These are phyloP conservation scores for Coenonympha glycerion DNA, from an alignment of 2,888 invertebrate genomes.

Conservation along the genomic window DNA sequence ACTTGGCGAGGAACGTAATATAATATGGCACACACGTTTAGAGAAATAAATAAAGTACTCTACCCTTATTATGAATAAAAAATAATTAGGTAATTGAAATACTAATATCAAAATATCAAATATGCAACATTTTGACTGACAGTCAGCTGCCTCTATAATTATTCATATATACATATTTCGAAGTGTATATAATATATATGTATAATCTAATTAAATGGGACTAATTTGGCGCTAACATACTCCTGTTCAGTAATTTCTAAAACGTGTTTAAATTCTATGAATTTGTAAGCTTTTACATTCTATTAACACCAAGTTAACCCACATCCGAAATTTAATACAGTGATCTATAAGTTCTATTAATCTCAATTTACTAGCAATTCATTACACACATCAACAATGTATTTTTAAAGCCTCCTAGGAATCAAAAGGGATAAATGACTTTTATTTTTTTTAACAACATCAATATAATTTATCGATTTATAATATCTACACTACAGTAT, in stretches of 20 bases:
- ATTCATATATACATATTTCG: no score
- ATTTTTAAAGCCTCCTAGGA: conserved; percentile 7
- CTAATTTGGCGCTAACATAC: not conserved
- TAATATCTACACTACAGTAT: not conserved
- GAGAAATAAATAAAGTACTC: not conserved
- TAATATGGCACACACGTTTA: conserved; percentile 17
- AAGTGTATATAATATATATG: not conserved
- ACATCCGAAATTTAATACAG: not conserved
- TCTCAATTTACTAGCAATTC: conserved; percentile 4
- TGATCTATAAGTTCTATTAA: not conserved
- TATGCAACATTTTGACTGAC: not conserved
- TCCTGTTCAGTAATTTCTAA: not conserved
- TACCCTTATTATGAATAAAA: no score
- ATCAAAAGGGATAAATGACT: conserved; percentile 6
- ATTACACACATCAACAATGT: not conserved
- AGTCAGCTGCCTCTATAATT: not conserved
- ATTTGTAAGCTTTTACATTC: not conserved
- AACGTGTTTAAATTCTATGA: not conserved
- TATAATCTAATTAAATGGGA: not conserved
- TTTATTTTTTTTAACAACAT: not conserved
- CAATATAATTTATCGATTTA: not conserved
- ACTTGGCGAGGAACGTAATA: conserved; percentile 12
- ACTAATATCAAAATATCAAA: not conserved
- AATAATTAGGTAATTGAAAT: not conserved
- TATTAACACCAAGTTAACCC: not conserved